Conservation (phyloP, 2,888 invertebrate species). For the Mantis religiosa region DNA sequence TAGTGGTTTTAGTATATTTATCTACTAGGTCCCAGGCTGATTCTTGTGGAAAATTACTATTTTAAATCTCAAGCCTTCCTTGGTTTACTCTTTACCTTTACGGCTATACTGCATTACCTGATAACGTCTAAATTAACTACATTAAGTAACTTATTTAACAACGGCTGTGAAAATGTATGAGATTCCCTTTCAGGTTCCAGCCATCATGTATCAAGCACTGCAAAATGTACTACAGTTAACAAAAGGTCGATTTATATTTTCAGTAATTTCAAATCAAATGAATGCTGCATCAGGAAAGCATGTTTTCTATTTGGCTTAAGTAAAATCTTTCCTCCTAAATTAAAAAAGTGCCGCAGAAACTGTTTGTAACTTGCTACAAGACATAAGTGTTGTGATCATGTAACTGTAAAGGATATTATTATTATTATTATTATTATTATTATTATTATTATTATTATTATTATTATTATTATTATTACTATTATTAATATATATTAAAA, state of each 20-base stretch:
- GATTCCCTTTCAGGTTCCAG: background rate
- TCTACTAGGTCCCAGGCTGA: no score
- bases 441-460: no score
- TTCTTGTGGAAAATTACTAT: no score
- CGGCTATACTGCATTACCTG: no score
- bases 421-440: no score
- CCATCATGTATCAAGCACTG: background rate
- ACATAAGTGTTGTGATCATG: constrained; percentile 9
- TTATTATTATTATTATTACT: no score
- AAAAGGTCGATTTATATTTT: background rate
- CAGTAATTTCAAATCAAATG: background rate
- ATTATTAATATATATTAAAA: background rate
- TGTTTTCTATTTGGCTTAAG: background rate
- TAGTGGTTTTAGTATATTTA: no score
- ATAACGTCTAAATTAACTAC: no score
- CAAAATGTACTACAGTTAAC: background rate
- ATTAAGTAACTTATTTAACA: no score
- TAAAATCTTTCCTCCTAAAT: background rate
- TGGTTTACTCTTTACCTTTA: no score
- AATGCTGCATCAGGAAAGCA: background rate
- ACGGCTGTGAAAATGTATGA: no score
- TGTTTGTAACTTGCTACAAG: constrained; percentile 15
- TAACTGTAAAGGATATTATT: constrained; percentile 5
- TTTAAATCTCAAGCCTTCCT: no score
- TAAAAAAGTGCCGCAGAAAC: constrained; percentile 3